Conservation (phyloP, 2,888 invertebrate species). For the Philhelius pedissequus region DNA sequence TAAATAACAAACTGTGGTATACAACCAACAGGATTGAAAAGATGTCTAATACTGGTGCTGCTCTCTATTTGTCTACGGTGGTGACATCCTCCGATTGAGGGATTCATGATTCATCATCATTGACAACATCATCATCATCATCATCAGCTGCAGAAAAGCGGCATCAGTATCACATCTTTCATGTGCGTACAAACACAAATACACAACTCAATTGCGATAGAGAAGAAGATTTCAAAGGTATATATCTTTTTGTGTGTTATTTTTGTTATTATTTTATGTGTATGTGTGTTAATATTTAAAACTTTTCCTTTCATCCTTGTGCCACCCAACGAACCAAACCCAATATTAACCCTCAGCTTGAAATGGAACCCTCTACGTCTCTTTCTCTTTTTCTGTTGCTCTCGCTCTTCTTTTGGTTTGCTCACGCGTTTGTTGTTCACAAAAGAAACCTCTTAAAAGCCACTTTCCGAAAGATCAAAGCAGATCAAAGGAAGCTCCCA, state of each 20-base stretch:
- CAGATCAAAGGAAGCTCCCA: constrained; percentile 69
- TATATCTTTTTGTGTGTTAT: constrained; percentile 20
- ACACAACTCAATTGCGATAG: constrained; percentile 5
- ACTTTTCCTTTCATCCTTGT: constrained; percentile 68
- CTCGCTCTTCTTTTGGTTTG: constrained; percentile 37
- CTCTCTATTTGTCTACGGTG: constrained; percentile 66
- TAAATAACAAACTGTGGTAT: constrained; percentile 42
- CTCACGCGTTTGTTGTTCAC: constrained; percentile 65
- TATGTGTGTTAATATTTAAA: constrained; percentile 68
- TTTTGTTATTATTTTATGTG: constrained; percentile 6
- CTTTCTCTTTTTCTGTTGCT: constrained; percentile 5
- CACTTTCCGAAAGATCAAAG: constrained; percentile 69
- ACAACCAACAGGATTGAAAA: constrained; percentile 61
- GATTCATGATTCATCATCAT: constrained; percentile 37
- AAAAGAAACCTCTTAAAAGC: constrained; percentile 69
- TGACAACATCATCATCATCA: constrained; percentile 26
- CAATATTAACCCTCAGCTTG: constrained; percentile 62
- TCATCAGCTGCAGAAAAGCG: constrained; percentile 16
- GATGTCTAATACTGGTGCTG: constrained; percentile 56
- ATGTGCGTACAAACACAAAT: constrained; percentile 38
- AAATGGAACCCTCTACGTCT: neutral
- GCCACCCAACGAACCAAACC: constrained; percentile 59
- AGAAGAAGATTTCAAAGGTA: constrained; percentile 52
- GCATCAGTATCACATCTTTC: constrained; percentile 60
- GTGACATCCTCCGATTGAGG: constrained; percentile 64